Evolutionary conservation across 2,113 vertebrate species (phyloP).

Genomic region (Tympanuchus pallidicinctus): DNA sequence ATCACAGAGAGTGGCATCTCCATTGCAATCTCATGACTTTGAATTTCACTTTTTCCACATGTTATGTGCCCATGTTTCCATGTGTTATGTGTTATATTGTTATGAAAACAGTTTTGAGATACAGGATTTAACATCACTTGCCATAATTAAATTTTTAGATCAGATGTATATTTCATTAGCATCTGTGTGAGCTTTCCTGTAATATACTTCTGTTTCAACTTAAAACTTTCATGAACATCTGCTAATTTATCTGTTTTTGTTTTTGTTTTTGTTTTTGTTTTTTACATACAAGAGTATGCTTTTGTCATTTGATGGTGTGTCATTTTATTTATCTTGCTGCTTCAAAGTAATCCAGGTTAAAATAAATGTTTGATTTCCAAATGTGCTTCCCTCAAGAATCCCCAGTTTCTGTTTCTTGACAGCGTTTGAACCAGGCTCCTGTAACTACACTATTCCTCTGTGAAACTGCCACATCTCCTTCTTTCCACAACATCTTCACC

Average conservation of each 20-base stretch:
- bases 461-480: neutral
- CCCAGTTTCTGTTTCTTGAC: neutral
- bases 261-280: no score
- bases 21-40: neutral
- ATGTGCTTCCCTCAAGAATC: neutral
- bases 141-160: neutral
- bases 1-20: neutral
- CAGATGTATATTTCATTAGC: neutral
- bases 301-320: neutral
- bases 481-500: neutral
- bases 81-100: neutral
- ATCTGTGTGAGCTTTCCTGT: neutral
- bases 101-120: neutral
- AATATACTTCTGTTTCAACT: neutral
- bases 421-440: neutral
- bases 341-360: neutral
- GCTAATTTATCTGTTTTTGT: neutral
- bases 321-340: neutral
- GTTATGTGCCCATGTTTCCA: no score
- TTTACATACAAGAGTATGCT: neutral
- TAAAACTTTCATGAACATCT: neutral
- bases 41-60: neutral
- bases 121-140: neutral
- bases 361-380: neutral
- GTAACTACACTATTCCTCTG: neutral